Percentiles rank a stretch among this genome's conserved stretches.
These are phyloP conservation scores for Pemphredon lugubris DNA, from an alignment of 2,888 invertebrate species.

Conservation along the genomic window DNA sequence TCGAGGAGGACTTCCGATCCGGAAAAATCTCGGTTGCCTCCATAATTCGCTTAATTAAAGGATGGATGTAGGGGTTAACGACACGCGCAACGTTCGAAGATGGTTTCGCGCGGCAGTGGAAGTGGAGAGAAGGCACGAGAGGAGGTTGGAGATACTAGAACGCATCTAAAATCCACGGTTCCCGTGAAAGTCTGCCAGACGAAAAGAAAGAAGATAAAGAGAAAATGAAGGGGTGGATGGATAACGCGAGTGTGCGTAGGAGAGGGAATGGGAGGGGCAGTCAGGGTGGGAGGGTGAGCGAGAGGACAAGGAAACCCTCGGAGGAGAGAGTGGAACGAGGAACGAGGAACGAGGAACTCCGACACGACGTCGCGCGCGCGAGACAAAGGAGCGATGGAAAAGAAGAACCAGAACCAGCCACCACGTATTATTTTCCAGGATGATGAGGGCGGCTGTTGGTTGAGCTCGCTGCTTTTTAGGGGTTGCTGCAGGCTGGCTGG, in stretches of 20 bases:
- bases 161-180: conserved; percentile 35
- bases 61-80: conserved; percentile 32
- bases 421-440: conserved; percentile 69
- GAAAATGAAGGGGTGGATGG: conserved; percentile 10
- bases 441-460: conserved; percentile 58
- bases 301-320: no score
- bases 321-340: conserved; percentile 42
- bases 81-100: not conserved
- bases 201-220: conserved; percentile 37
- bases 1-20: conserved; percentile 8
- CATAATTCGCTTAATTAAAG: conserved; percentile 38
- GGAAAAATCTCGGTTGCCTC: not conserved
- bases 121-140: no score
- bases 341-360: conserved; percentile 49
- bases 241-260: not conserved
- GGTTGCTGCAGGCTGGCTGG: conserved; percentile 51
- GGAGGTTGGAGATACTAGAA: conserved; percentile 19
- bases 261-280: not conserved
- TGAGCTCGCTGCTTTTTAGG: conserved; percentile 54
- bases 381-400: conserved; percentile 73
- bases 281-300: not conserved
- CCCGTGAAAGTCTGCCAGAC: conserved; percentile 45
- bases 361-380: conserved; percentile 61
- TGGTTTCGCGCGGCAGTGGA: not conserved
- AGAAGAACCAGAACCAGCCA: conserved; percentile 61